phyloP scores from a whole-genome alignment of 1,140 invertebrate genomes.

The Steinernema khuongi region DNA sequence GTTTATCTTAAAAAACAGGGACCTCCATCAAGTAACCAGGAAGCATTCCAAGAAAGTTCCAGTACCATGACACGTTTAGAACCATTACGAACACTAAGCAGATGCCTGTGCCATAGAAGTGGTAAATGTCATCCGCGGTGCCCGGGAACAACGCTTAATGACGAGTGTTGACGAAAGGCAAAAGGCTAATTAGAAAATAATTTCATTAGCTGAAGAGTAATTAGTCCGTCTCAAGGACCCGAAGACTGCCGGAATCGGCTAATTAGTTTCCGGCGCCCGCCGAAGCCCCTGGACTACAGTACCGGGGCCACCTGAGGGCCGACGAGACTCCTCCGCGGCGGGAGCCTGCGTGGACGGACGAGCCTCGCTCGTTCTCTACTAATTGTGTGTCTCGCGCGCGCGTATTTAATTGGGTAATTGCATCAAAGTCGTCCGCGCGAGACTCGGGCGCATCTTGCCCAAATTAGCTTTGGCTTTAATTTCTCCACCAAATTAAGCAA shows the following conservation, averaged over 20 bases:
- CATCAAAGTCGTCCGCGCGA: constrained; percentile 16
- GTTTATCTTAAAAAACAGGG: too few relatives aligned
- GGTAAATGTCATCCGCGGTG: neutral
- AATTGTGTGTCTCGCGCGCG: constrained; percentile 11
- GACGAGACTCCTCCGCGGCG: too few relatives aligned
- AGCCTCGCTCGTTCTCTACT: constrained; percentile 13
- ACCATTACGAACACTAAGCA: too few relatives aligned
- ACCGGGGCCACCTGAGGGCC: too few relatives aligned
- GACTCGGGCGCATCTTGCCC: constrained; percentile 9
- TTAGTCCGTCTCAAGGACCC: neutral
- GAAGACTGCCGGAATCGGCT: neutral
- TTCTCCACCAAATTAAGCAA: constrained; percentile 17
- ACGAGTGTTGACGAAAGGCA: neutral
- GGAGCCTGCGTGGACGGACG: too few relatives aligned
- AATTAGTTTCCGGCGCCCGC: constrained; percentile 12
- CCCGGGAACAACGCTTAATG: neutral
- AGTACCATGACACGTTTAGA: too few relatives aligned
- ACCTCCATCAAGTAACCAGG: too few relatives aligned
- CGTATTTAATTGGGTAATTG: constrained; percentile 17
- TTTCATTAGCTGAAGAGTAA: constrained; percentile 9
- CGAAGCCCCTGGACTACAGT: too few relatives aligned
- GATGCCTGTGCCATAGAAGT: too few relatives aligned
- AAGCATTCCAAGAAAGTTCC: too few relatives aligned
- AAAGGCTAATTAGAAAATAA: constrained; percentile 6
- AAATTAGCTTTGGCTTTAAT: constrained; percentile 15